A percentile compares a stretch with the other conserved stretches of the same genome.
These are phyloP conservation scores for Amiota communis DNA, from an alignment of 2,888 invertebrate species.

Conservation along the genomic window DNA sequence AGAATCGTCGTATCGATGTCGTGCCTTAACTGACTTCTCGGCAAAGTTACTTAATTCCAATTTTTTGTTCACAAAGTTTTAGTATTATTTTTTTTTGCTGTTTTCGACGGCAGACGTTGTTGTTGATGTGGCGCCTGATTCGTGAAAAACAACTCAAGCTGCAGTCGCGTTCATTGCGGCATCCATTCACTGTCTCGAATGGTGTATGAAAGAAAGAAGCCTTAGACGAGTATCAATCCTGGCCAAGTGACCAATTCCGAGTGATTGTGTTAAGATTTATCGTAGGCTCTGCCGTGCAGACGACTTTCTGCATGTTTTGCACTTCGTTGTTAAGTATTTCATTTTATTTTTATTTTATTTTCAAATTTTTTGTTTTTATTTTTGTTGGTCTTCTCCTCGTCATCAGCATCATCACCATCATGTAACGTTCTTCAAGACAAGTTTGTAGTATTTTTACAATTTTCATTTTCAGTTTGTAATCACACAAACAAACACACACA, in stretches of 20 bases:
- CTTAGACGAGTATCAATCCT: conserved; percentile 43
- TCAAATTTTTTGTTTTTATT: conserved; percentile 26
- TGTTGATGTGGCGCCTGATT: conserved; percentile 44
- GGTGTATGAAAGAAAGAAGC: conserved; percentile 42
- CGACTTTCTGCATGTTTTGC: conserved; percentile 15
- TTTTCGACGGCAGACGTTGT: conserved; percentile 10
- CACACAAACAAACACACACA: conserved; percentile 2
- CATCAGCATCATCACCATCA: not conserved
- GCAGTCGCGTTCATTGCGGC: conserved; percentile 10
- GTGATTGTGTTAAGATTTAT: conserved; percentile 34
- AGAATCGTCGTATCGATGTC: conserved; percentile 56
- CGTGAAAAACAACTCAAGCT: conserved; percentile 31
- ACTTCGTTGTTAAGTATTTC: conserved; percentile 17
- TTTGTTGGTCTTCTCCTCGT: conserved; percentile 21
- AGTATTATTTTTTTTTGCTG: conserved; percentile 3
- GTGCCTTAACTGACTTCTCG: conserved; percentile 40
- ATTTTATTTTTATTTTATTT: no score
- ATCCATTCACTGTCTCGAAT: conserved; percentile 8
- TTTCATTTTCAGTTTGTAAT: not conserved
- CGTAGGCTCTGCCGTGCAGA: not conserved
- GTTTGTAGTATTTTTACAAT: not conserved
- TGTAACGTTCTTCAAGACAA: conserved; percentile 13
- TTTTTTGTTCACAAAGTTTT: conserved; percentile 34
- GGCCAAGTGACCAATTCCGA: conserved; percentile 28
- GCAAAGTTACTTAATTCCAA: conserved; percentile 19